Evolutionary conservation across 2,797 vertebrate species (phyloP), one percentile per base, ranked within the genome.

Genomic region (Chaetophractus vellerosus): DNA sequence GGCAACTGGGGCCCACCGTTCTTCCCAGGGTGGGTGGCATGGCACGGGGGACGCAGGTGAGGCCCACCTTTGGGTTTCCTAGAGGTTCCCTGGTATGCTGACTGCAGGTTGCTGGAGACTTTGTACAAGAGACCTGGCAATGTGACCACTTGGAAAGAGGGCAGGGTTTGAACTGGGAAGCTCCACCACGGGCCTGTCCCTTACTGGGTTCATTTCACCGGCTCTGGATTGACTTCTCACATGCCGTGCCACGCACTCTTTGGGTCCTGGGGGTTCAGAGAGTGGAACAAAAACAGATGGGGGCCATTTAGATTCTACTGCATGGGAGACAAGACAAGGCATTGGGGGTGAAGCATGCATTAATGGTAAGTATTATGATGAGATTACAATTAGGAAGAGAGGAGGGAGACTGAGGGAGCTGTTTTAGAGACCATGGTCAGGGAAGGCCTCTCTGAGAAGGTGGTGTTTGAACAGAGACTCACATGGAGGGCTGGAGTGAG

Each of bases 11-110:
- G 48, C n/a, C 45, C 18, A 0, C 4, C 33, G 15, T 38, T 64
- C 19, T n/a, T 36, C 52, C 38, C 36, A 24, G 0, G 7, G 6
- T 0, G 11, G 33, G 33, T 57, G 23, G 26, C 41, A 45, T 6
- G 28, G 71, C 24, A 41, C 24, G 1, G 15, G 55, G 5, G 19
- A 55, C 16, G 28, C 63, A 68, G 31, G 31, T 7, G 31, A 9
- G 31, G 2, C 41, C 66, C 71, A 16, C 5, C 59, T 0, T 33
- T 11, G 57, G 16, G 26, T 50, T 21, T 78, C 33, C 19, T 12
- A 19, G 69, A 45, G 5, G 9, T 92, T 9, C 18, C 23, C 12
- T 0, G 1, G 31, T 1, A 12, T 50, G 31, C 45, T 15, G 61
- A 63, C 61, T 63, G 61, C n/a, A 0, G 0, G 9, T 31, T 28